These are phyloP conservation scores for Scatophagus argus DNA, from an alignment of 2,113 vertebrate genomes.

Conservation along the genomic window DNA sequence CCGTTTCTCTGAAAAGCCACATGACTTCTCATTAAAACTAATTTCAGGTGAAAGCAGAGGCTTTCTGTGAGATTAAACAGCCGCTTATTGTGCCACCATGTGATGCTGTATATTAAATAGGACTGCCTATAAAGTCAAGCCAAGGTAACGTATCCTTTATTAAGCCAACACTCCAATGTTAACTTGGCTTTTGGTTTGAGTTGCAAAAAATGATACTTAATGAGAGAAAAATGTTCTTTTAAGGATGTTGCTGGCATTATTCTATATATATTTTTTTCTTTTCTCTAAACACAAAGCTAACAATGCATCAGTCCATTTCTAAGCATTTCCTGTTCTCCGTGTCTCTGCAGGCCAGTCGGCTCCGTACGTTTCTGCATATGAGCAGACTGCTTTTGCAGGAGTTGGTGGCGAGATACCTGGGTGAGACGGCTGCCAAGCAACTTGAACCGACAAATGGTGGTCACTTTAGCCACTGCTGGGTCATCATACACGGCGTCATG, in stretches of 20 bases:
- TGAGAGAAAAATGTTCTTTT: not conserved
- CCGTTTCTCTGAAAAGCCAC: constrained; percentile 37
- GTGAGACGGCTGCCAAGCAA: too few relatives aligned
- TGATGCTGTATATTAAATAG: constrained; percentile 2
- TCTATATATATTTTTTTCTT: not conserved
- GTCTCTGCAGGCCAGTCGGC: too few relatives aligned
- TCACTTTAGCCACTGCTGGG: too few relatives aligned
- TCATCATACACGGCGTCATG: too few relatives aligned
- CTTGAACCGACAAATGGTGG: too few relatives aligned
- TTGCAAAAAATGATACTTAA: too few relatives aligned
- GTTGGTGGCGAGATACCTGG: too few relatives aligned
- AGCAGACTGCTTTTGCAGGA: too few relatives aligned
- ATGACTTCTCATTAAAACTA: not conserved
- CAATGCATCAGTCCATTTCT: not conserved
- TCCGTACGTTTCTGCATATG: too few relatives aligned
- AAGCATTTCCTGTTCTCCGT: not conserved
- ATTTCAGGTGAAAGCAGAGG: constrained; percentile 3
- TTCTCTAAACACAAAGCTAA: not conserved
- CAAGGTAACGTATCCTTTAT: not conserved
- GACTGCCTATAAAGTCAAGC: not conserved
- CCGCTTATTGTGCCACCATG: not conserved
- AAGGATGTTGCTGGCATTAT: not conserved
- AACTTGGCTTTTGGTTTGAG: too few relatives aligned
- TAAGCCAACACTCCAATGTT: too few relatives aligned
- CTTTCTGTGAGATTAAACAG: constrained; percentile 5